phyloP scores from a whole-genome alignment of 2,888 invertebrate genomes.

The Serripes groenlandicus region DNA sequence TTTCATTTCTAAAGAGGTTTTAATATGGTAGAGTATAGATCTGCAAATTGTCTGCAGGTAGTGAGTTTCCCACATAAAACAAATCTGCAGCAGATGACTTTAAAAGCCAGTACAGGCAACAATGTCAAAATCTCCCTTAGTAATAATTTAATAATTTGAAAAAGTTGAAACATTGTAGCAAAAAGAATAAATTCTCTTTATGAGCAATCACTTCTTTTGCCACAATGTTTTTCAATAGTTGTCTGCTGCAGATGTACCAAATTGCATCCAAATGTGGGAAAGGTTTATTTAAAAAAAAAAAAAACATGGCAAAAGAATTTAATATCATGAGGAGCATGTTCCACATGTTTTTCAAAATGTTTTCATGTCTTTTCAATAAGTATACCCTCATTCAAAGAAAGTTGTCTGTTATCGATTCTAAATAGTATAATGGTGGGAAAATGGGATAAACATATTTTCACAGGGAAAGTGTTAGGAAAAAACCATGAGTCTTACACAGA shows the following conservation, averaged over 20 bases:
- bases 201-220: not conserved
- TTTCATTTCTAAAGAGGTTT: too few species aligned
- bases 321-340: not conserved
- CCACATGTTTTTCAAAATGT: slow-evolving; percentile 1
- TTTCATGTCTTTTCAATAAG: not conserved
- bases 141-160: not conserved
- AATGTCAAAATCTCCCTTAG: not conserved
- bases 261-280: too few species aligned
- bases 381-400: not conserved
- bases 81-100: not conserved
- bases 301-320: too few species aligned
- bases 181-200: not conserved
- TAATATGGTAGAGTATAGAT: too few species aligned
- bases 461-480: not conserved
- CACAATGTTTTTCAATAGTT: slow-evolving; percentile 2
- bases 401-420: not conserved
- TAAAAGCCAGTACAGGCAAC: not conserved
- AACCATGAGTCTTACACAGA: too few species aligned
- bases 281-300: too few species aligned
- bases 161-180: too few species aligned
- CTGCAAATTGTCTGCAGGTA: too few species aligned
- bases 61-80: not conserved
- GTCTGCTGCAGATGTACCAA: too few species aligned
- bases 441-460: not conserved
- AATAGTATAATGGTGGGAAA: not conserved